These are phyloP conservation scores for Silurus aristotelis DNA, from an alignment of 2,797 vertebrate genomes.

Conservation along the genomic window DNA sequence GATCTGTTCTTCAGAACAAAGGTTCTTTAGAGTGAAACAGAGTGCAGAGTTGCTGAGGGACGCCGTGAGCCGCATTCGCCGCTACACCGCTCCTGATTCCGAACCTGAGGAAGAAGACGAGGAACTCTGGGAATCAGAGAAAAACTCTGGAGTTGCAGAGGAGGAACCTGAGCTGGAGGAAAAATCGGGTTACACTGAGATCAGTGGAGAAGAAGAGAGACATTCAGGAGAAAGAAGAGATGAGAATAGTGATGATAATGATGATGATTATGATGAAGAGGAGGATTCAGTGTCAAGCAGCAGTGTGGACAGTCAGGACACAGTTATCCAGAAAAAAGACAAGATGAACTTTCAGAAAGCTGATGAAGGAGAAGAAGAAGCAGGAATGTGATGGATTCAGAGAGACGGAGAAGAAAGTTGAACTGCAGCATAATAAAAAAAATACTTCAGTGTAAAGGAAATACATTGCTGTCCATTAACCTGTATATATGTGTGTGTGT, in stretches of 20 bases:
- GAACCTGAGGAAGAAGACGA: conserved; percentile 85
- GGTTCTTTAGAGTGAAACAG: conserved; percentile 46
- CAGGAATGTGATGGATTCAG: not conserved
- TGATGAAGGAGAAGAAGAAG: conserved; percentile 33
- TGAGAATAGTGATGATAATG: not conserved
- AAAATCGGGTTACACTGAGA: not conserved
- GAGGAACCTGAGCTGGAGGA: conserved; percentile 13
- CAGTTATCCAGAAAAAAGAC: conserved; percentile 64
- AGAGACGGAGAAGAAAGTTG: not conserved
- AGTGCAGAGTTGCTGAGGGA: conserved; percentile 80
- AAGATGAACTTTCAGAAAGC: conserved; percentile 5
- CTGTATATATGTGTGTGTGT: not conserved
- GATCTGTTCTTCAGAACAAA: not conserved
- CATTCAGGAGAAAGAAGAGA: not conserved
- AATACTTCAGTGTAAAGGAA: not conserved
- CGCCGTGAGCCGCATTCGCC: conserved; percentile 86
- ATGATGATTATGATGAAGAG: conserved; percentile 51
- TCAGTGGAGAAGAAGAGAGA: not conserved
- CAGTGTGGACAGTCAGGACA: conserved; percentile 70
- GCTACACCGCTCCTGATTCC: conserved; percentile 91
- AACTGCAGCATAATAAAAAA: not conserved
- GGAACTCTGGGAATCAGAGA: conserved; percentile 67
- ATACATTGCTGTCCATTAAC: not conserved
- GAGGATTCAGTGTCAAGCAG: conserved; percentile 71
- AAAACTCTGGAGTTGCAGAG: conserved; percentile 1